Conservation (phyloP, 2,113 vertebrate species). For the Ceyx melanurus region DNA sequence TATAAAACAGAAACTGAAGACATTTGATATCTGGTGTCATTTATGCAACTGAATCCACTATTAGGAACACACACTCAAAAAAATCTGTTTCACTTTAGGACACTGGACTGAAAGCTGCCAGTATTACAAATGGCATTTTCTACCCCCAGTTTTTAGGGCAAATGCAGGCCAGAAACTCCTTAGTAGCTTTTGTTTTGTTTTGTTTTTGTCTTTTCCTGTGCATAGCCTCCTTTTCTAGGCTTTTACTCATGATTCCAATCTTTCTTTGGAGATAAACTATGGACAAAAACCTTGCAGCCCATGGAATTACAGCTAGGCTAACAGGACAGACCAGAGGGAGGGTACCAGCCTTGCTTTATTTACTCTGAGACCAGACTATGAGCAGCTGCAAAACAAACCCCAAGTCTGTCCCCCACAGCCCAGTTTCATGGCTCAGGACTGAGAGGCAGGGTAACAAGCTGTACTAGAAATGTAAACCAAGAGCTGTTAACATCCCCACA, state of each 20-base stretch:
- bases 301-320: background rate
- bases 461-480: background rate
- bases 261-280: background rate
- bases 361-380: background rate
- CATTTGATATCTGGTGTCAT: background rate
- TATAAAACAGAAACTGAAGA: background rate
- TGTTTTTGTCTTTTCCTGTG: background rate
- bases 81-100: background rate
- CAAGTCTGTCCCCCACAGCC: background rate
- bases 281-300: background rate
- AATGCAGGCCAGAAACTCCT: rapidly evolving
- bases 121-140: background rate
- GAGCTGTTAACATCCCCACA: background rate
- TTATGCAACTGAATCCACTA: rapidly evolving
- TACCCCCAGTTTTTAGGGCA: background rate
- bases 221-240: background rate
- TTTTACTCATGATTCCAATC: background rate
- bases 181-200: background rate
- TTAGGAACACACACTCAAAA: background rate
- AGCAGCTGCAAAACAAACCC: background rate
- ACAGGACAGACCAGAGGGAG: background rate
- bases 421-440: background rate
- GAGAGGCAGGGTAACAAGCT: background rate
- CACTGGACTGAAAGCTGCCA: background rate
- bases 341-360: background rate